Evolutionary conservation across 2,113 vertebrate species (phyloP), one percentile per base, ranked within the genome.

Genomic region (Lepus europaeus): DNA sequence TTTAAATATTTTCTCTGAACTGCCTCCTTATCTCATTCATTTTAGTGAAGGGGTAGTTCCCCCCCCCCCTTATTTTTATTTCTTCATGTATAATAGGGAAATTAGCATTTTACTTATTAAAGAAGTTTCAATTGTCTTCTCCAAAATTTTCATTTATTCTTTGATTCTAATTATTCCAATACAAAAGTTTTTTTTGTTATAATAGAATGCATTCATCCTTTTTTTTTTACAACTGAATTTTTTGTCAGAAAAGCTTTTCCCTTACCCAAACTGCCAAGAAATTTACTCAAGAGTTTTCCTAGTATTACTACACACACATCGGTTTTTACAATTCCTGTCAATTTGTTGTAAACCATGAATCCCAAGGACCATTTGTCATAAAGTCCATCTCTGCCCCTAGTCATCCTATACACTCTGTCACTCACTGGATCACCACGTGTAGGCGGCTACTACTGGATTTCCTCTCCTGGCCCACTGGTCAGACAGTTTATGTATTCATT

Each of bases 211-310:
- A 51, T 86, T 90, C 11, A 14, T 36, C 11, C 59, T 53, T 93
- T 89, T 3, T 89, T 3, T 89, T 61, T 49, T 77, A 29, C 5
- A 83, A 63, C 56, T 79, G n/a, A 12, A 79, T 87, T 78, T 96
- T 83, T 22, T 90, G 11, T 68, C 22, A 70, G 33, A 78, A 82
- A 90, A 51, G 13, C 4, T 39, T 95, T 76, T 6, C 29, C 29
- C 36, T 66, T 12, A 56, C 45, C 1, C n/a, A 22, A 7, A 5
- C 39, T 82, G 2, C 74, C 92, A 79, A 51, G 17, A 83, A 87
- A 74, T 63, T 53, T 3, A 66, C 11, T 49, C 64, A 31, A 22
- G 13, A 77, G 77, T 80, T 84, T 70, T 80, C 31, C 29, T 63
- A 53, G 45, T 45, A 29, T 8, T 45, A 72, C n/a, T 8, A 5